Conservation (phyloP, 2,797 vertebrate genomes). For the Chelon labrosus region DNA sequence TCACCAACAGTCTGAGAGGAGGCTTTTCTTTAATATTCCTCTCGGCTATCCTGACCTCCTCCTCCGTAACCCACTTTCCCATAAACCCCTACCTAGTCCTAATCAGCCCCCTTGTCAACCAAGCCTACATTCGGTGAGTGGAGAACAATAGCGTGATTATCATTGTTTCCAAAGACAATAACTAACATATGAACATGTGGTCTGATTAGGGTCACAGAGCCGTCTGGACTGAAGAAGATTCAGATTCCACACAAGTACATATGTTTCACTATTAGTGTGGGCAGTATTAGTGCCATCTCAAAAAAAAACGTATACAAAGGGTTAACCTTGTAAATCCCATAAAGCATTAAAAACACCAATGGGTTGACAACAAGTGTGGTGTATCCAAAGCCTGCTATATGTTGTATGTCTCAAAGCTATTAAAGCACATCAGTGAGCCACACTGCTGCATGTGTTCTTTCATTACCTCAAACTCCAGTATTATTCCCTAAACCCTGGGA, state of each 20-base stretch:
- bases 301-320: too few relatives aligned
- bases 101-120: conserved; percentile 21
- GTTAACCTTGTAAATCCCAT: too few relatives aligned
- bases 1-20: conserved; percentile 28
- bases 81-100: conserved; percentile 37
- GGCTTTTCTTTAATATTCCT: conserved; percentile 25
- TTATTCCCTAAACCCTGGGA: too few relatives aligned
- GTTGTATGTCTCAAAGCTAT: too few relatives aligned
- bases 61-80: conserved; percentile 71
- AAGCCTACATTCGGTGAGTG: conserved; percentile 28
- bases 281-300: background rate
- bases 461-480: too few relatives aligned
- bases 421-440: too few relatives aligned
- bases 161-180: conserved; percentile 66
- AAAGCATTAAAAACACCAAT: background rate
- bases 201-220: conserved; percentile 22
- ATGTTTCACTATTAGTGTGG: background rate
- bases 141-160: conserved; percentile 66
- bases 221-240: conserved; percentile 6
- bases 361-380: too few relatives aligned
- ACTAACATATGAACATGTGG: conserved; percentile 43
- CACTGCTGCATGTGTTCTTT: too few relatives aligned
- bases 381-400: too few relatives aligned
- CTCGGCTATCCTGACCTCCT: conserved; percentile 22
- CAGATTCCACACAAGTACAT: background rate